Base-by-base conservation (phyloP, 2,888 invertebrate species). In the Monoplex corrugatus region DNA sequence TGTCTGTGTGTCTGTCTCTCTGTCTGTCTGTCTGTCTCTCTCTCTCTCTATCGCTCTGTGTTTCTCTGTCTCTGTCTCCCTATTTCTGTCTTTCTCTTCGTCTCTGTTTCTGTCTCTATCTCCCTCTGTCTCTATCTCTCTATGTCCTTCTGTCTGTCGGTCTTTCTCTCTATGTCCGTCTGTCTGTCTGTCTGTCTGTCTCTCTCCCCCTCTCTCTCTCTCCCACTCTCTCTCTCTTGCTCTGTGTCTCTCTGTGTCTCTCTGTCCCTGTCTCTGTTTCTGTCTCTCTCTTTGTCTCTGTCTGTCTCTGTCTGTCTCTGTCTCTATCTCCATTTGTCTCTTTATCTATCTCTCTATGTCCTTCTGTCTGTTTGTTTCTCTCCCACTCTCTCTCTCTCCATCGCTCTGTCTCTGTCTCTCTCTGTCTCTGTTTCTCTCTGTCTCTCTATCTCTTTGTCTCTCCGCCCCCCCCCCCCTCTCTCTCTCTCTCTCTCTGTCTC, bases 401-500 rank as follows among this genome's bases (percentile, higher is more conserved):
- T 28, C 2, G 57, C 28, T 28, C 28, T 50, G 50, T 50, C 50
- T 50, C 50, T 50, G 50, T 50, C 50, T 50, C 57, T 57, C 57
- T 57, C 57, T 57, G 2, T 28, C 10, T 28, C 28, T 28, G 16
- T 28, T 50, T 19, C 19, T 50, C 50, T 50, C 50, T 50, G 10
- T 50, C 50, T 50, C 50, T 50, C 10, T 50, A 8, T 50, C 50
- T 50, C 10, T 50, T 19, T 50, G 8, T 50, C 10, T 50, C 10
- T 75, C 75, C 8, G 13, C 28, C 75, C 75, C 8, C 75, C 28
- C 75, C 75, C 28, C 35, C 28, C 75, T 75, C 75, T 75, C 13
- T 75, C 75, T 75, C 75, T 75, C 13, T 75, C 75, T 75, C 75
- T 75, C 75, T 75, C 75, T 75, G 13, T 75, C 75, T 75, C 13